Conservation (phyloP, 2,113 vertebrate species). For the Mionectes macconnelli region DNA sequence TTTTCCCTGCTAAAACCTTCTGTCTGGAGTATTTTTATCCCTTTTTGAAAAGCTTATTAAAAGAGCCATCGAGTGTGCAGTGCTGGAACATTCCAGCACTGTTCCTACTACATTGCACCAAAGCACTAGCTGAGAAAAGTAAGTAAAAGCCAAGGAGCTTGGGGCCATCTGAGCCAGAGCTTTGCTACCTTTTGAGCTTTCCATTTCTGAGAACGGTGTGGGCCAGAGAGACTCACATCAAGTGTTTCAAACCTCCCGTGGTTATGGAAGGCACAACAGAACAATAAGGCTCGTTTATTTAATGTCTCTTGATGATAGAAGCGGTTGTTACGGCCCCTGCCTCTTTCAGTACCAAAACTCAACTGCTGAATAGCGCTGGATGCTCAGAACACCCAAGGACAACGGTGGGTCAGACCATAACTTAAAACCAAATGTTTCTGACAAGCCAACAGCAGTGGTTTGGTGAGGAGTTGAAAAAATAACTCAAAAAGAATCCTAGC, state of each 20-base stretch:
- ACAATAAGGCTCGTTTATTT: not conserved
- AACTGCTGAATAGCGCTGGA: not conserved
- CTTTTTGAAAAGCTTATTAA: not conserved
- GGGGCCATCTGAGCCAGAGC: not conserved
- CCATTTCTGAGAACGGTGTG: not conserved
- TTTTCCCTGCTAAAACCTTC: not conserved
- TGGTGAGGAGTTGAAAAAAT: not conserved
- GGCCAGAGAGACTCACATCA: rapidly evolving
- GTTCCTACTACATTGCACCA: not conserved
- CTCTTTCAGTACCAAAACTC: not conserved
- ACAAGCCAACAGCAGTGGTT: not conserved
- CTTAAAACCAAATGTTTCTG: not conserved
- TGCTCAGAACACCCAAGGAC: not conserved
- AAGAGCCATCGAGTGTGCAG: not conserved
- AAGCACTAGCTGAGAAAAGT: not conserved
- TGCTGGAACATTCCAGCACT: not conserved
- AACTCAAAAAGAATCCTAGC: not conserved
- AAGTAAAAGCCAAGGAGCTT: not conserved
- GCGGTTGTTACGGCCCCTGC: not conserved
- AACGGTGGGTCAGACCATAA: not conserved
- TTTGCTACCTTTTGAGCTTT: not conserved
- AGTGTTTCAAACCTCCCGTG: not conserved
- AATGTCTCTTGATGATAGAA: not conserved
- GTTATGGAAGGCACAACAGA: not conserved
- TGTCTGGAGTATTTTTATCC: not conserved